Conservation (phyloP, 2,113 vertebrate species). For the Tragelaphus strepsiceros region DNA sequence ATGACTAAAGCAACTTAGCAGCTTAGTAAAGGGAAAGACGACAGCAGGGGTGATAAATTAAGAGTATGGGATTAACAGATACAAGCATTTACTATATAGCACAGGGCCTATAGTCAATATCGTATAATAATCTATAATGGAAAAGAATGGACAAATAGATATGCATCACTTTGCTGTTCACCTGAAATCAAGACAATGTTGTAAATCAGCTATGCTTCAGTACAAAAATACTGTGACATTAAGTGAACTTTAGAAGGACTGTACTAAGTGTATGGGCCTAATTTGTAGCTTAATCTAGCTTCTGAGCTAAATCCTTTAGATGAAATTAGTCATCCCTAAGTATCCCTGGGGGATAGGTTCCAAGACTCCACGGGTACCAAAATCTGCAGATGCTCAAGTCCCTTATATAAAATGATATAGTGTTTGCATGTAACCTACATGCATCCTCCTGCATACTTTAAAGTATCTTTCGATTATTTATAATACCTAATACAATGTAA, state of each 20-base stretch:
- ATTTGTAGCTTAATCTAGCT: neutral
- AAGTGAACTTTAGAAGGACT: neutral
- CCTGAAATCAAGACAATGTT: neutral
- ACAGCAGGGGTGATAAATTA: neutral
- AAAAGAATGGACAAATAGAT: neutral
- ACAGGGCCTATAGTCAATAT: neutral
- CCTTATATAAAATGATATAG: neutral
- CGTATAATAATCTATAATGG: neutral
- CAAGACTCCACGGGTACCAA: neutral
- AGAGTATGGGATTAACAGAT: neutral
- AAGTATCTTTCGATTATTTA: neutral
- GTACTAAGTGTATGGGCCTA: neutral
- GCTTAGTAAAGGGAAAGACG: neutral
- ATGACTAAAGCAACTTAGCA: no score
- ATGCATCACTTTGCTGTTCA: neutral
- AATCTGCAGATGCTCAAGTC: neutral
- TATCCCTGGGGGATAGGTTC: neutral
- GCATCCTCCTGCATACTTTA: neutral
- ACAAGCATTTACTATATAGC: neutral
- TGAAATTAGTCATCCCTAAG: neutral
- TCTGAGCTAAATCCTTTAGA: neutral
- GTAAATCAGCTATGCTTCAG: neutral
- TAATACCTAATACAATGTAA: neutral
- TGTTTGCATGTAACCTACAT: neutral
- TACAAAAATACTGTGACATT: neutral